Percentiles rank a stretch among this genome's conserved stretches.
Conservation (phyloP, 2,888 invertebrate genomes). For the Tribolium freemani region DNA sequence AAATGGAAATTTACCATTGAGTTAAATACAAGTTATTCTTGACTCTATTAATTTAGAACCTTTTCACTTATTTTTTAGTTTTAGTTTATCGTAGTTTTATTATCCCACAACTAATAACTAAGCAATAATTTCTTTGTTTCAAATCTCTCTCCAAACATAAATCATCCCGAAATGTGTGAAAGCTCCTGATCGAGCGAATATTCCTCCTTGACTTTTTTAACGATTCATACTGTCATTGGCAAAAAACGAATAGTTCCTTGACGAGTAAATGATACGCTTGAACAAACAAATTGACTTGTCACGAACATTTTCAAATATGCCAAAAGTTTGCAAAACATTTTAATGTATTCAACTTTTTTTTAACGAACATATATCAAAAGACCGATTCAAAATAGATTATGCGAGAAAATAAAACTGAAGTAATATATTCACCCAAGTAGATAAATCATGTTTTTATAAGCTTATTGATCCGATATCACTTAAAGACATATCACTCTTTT, state of each 20-base stretch:
- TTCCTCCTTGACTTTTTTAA: slow-evolving; percentile 13
- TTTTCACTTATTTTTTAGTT: too few relatives aligned
- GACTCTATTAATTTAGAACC: too few relatives aligned
- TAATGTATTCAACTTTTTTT: slow-evolving; percentile 37
- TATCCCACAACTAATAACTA: background rate
- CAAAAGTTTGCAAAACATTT: slow-evolving; percentile 24
- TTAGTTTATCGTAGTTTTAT: background rate
- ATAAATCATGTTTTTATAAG: slow-evolving; percentile 35
- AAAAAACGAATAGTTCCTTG: slow-evolving; percentile 10
- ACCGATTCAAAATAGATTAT: slow-evolving; percentile 41
- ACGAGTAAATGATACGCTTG: slow-evolving; percentile 19
- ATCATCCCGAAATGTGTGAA: slow-evolving; percentile 23
- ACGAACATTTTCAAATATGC: slow-evolving; percentile 19
- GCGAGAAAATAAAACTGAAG: slow-evolving; percentile 28
- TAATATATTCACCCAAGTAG: slow-evolving; percentile 36
- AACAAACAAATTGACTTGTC: slow-evolving; percentile 36
- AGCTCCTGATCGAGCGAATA: background rate
- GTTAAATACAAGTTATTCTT: too few relatives aligned
- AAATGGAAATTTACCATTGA: too few relatives aligned
- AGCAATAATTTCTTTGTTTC: background rate
- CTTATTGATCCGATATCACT: slow-evolving; percentile 22
- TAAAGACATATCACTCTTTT: slow-evolving; percentile 17
- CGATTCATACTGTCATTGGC: slow-evolving; percentile 6
- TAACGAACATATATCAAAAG: slow-evolving; percentile 16
- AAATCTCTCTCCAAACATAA: slow-evolving; percentile 7